Evolutionary conservation across 2,113 vertebrate species (phyloP).

Genomic region (Solea solea): DNA sequence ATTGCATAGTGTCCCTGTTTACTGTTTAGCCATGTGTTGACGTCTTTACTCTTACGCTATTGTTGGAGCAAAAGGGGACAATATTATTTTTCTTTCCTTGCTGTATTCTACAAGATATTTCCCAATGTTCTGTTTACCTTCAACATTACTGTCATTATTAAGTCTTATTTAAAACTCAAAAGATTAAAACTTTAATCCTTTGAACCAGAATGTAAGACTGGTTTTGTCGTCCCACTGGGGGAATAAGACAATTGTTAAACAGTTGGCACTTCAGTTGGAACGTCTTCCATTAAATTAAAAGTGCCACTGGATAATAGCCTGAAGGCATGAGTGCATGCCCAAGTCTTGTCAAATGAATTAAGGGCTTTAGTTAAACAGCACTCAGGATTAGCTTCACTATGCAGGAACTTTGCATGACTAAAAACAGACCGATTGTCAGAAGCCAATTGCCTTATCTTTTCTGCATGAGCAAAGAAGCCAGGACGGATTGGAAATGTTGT

Average conservation of each 20-base stretch:
- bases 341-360: slow-evolving; percentile 58
- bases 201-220: slow-evolving; percentile 24
- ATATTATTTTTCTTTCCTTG: background rate
- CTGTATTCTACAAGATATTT: background rate
- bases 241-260: slow-evolving; percentile 22
- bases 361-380: slow-evolving; percentile 44
- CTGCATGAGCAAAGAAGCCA: background rate
- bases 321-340: slow-evolving; percentile 42
- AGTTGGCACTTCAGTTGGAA: slow-evolving; percentile 32
- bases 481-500: background rate
- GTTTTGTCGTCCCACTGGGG: background rate
- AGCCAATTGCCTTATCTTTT: slow-evolving; percentile 21
- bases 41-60: background rate
- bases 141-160: background rate
- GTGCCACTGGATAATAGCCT: slow-evolving; percentile 51
- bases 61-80: background rate
- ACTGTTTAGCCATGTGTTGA: background rate
- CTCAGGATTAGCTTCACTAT: slow-evolving; percentile 35
- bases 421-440: slow-evolving; percentile 28
- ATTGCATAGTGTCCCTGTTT: background rate
- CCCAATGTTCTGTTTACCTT: background rate
- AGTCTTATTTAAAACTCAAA: background rate
- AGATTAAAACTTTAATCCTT: slow-evolving; percentile 15
- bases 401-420: slow-evolving; percentile 36
- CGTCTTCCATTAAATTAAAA: slow-evolving; percentile 64